phyloP scores from a whole-genome alignment of 1,140 invertebrate genomes.

The Conus betulinus region DNA sequence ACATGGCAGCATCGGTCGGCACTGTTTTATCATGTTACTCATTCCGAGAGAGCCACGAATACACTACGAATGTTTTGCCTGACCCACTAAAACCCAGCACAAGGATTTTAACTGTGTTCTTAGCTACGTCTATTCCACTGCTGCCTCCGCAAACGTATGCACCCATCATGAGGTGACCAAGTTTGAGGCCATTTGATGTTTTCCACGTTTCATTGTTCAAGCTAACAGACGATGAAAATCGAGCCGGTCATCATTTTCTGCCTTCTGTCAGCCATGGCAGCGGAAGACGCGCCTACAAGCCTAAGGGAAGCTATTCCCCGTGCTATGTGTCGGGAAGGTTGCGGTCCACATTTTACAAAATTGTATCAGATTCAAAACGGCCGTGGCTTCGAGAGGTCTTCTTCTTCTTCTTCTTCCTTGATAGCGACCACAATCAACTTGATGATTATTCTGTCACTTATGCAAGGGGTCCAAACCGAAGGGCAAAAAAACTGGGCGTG shows the following conservation, averaged over 20 bases:
- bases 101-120: slow-evolving; percentile 27
- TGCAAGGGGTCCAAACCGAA: no score
- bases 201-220: not conserved
- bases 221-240: not conserved
- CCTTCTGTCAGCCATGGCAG: not conserved
- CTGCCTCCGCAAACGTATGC: not conserved
- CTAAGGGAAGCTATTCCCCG: not conserved
- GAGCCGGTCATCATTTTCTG: not conserved
- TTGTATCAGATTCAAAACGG: no score
- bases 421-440: no score
- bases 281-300: not conserved
- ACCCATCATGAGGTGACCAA: not conserved
- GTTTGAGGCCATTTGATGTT: not conserved
- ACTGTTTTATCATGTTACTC: slow-evolving; percentile 23
- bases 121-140: slow-evolving; percentile 3
- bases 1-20: slow-evolving; percentile 32
- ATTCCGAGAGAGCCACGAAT: slow-evolving; percentile 24
- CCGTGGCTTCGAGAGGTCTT: no score
- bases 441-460: no score
- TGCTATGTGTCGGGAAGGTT: no score
- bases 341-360: no score
- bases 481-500: no score
- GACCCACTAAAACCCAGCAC: slow-evolving; percentile 30
- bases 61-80: slow-evolving; percentile 30
- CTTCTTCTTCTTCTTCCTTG: no score